Evolutionary conservation across 2,888 invertebrate species (phyloP), one percentile per base, ranked within the genome.

Genomic region (Beris morrisii): DNA sequence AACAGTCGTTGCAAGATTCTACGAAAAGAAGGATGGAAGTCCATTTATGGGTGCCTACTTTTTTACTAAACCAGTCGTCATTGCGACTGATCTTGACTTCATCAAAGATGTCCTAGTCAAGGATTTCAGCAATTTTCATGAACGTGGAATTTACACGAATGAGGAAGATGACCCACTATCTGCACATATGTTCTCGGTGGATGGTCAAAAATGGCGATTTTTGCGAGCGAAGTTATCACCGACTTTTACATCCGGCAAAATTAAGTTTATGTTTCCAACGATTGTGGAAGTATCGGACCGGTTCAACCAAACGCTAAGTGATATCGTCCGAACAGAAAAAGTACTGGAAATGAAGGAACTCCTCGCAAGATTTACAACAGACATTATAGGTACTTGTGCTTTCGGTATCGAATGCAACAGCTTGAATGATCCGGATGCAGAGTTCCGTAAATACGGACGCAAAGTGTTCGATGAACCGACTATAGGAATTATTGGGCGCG

Each of bases 341-440:
- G 71, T 75, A 6, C 59, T 79, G 7, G 81, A 82, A 58, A 71
- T 80, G 5, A 77, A 77, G 70, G 78, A 79, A 28, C 61, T 76
- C 4, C 72, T 77, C n/a, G 75, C 78, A 0, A 75, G 77, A 15
- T 82, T 76, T 68, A 79, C 81, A 4, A 79, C 79, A 15, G 82
- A 83, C 70, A 78, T 82, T 0, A 81, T 82, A 63, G 78, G 79
- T 3, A 73, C 74, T 2, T 77, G 78, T 69, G 79, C 77, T n/a
- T 81, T 80, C 71, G 81, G 80, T 1, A 73, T 81, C 7, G 76
- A 79, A 45, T 74, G 76, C 58, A 78, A 79, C 70, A 75, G 75
- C 32, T 73, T 79, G 57, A 72, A 71, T 30, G 69, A 78, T 68
- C 73, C 75, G 1, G 68, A 77, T 64, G 72, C 75, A 1, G 71